These are phyloP conservation scores for Patiria miniata DNA, from an alignment of 35 echinoderm and acorn worm genomes.

Conservation along the genomic window DNA sequence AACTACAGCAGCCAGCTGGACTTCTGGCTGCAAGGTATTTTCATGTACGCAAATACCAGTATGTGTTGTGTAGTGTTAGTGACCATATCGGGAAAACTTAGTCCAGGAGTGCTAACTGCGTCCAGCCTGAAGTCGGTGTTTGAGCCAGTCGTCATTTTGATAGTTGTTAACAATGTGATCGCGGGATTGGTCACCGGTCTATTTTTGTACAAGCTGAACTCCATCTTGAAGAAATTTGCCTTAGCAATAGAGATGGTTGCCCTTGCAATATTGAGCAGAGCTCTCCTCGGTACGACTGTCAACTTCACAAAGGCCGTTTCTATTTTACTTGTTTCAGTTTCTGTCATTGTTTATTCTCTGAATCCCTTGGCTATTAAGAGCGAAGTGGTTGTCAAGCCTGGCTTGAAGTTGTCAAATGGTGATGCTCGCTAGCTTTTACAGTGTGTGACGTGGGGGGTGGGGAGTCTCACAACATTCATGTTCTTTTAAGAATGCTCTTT, in stretches of 20 bases:
- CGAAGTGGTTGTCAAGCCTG: too few species aligned
- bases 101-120: neutral
- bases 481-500: too few species aligned
- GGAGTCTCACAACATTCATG: too few species aligned
- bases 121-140: slow-evolving; percentile 29
- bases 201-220: slow-evolving; percentile 82
- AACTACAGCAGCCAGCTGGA: slow-evolving; percentile 49
- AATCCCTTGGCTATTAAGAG: neutral
- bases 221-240: slow-evolving; percentile 98
- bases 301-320: neutral
- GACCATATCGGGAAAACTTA: neutral
- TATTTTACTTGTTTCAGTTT: neutral
- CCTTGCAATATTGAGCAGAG: slow-evolving; percentile 42
- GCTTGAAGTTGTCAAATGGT: too few species aligned
- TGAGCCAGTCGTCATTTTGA: slow-evolving; percentile 43
- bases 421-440: too few species aligned
- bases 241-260: slow-evolving; percentile 72
- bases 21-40: slow-evolving; percentile 91
- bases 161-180: slow-evolving; percentile 65
- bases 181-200: slow-evolving; percentile 79
- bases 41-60: slow-evolving; percentile 84
- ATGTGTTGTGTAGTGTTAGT: slow-evolving; percentile 58
- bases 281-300: slow-evolving; percentile 62
- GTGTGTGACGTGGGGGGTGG: too few species aligned
- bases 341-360: neutral